Evolutionary conservation across 2,797 vertebrate species (phyloP), one percentile per base, ranked within the genome.

Genomic region (Enteromius anoplus): DNA sequence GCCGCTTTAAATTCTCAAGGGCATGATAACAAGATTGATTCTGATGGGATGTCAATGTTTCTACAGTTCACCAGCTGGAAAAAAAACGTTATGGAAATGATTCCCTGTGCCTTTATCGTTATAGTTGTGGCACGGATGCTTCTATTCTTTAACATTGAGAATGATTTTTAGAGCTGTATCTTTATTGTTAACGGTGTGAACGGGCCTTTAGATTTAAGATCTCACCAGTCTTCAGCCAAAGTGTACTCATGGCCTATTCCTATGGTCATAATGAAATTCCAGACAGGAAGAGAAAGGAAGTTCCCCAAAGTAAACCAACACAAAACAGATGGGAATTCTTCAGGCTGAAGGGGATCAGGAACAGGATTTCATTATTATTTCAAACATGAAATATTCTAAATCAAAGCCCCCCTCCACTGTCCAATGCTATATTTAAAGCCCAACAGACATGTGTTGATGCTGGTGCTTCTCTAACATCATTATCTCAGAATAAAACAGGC

Each of bases 231-330:
- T 40, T 3, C 29, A 73, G 32, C 6, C 45, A 32, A 21, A 37
- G 49, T 37, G 72, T 37, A n/a, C 53, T 37, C 49, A 73, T n/a
- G 49, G 34, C 5, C 4, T 40, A 11, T 34, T 40, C 2, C 32
- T 62, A 3, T 19, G 62, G 49, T 21, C 53, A 55, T 32, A 66
- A n/a, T 42, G 32, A 37, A 62, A 47, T 64, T 55, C 19, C 26
- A 40, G 49, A 19, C 75, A 79, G 58, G 65, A 51, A 78, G 40
- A 78, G 21, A 64, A 29, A 64, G 72, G 40, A 75, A 55, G 47
- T 34, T 76, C 51, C 49, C 71, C 1, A 17, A 55, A 75, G 32
- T 37, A 55, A 55, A 37, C 32, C 72, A 55, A 15, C 32, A 40
- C 72, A 55, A 55, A 55, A 3, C 32, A 75, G 51, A 75, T 23